phyloP scores from a whole-genome alignment of 30 jellyfish, hydroid and myxozoan genomes.

The Aurelia aurita region DNA sequence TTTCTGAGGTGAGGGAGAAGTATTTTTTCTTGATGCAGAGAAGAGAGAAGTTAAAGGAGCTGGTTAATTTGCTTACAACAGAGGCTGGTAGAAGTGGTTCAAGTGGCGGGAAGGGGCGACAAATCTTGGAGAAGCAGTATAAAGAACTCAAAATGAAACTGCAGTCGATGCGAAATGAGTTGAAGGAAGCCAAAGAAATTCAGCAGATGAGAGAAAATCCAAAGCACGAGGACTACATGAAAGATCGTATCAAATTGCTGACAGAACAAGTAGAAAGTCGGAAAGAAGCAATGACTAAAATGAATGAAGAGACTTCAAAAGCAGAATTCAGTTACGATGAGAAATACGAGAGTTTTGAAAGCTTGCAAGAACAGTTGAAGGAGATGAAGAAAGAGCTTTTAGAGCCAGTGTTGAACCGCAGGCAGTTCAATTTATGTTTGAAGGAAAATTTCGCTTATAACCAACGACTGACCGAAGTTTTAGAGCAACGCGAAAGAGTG shows the following conservation, averaged over 20 bases:
- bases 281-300: conserved; percentile 13
- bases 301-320: conserved; percentile 17
- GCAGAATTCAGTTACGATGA: conserved; percentile 26
- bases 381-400: conserved; percentile 48
- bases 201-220: conserved; percentile 16
- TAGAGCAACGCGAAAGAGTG: conserved; percentile 64
- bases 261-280: conserved; percentile 38
- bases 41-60: conserved; percentile 22
- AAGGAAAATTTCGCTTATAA: conserved; percentile 55
- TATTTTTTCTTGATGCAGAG: conserved; percentile 5
- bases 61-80: conserved; percentile 8
- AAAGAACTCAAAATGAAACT: conserved; percentile 1
- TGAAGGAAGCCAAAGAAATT: conserved; percentile 13
- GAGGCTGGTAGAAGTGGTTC: neutral
- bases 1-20: neutral
- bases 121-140: neutral
- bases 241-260: conserved; percentile 45
- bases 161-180: neutral
- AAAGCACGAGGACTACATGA: conserved; percentile 58
- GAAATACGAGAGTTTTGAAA: conserved; percentile 11
- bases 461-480: conserved; percentile 35
- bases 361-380: conserved; percentile 28
- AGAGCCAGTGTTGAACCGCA: conserved; percentile 55
- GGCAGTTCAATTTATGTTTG: conserved; percentile 56
- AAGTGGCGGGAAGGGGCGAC: conserved; percentile 7